phyloP scores from a whole-genome alignment of 2,113 vertebrate genomes.

The Catharus bicknelli region DNA sequence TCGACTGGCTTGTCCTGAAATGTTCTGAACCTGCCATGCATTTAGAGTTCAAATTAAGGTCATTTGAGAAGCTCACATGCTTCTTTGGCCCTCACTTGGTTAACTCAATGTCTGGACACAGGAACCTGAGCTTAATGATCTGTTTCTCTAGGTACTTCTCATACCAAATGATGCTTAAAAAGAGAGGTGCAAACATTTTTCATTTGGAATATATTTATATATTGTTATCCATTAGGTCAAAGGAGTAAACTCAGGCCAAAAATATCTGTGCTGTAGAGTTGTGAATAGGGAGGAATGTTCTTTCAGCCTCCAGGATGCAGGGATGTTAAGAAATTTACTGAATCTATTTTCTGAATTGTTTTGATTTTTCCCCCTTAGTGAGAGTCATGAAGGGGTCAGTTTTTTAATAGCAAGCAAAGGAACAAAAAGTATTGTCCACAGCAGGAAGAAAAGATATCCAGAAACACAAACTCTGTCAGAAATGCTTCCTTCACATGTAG shows the following conservation, averaged over 20 bases:
- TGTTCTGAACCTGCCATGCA: background rate
- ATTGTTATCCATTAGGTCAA: background rate
- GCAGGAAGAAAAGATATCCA: background rate
- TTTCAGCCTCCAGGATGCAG: background rate
- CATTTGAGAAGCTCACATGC: background rate
- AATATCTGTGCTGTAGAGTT: background rate
- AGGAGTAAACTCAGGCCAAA: background rate
- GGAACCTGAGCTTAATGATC: slow-evolving; percentile 7
- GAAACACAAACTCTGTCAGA: background rate
- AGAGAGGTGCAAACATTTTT: background rate
- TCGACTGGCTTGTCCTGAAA: background rate
- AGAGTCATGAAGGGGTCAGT: background rate
- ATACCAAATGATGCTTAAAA: background rate
- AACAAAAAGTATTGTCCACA: background rate
- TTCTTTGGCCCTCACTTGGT: background rate
- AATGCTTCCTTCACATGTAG: background rate
- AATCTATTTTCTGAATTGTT: background rate
- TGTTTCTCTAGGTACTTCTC: background rate
- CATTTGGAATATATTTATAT: background rate
- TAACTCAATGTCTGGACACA: background rate
- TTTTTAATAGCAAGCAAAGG: background rate
- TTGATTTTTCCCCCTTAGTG: background rate
- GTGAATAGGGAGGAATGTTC: background rate
- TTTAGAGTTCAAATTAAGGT: slow-evolving; percentile 41
- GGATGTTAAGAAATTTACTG: background rate